Evolutionary conservation across 2,888 invertebrate species (phyloP).

Genomic region (Caenorhabditis sp.): DNA sequence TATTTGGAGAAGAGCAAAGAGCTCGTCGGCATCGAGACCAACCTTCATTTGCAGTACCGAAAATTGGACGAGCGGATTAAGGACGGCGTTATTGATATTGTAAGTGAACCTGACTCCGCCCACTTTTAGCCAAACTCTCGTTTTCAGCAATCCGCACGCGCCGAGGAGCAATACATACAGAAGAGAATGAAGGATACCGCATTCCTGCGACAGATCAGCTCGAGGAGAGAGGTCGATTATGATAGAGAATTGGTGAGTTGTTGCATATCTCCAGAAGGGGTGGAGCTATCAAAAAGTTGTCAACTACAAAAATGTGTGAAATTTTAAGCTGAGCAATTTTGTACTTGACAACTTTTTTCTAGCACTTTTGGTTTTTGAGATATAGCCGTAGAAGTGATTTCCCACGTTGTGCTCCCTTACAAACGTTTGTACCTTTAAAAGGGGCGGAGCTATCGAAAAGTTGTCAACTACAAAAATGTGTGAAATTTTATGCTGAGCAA

Average conservation of each 20-base stretch:
- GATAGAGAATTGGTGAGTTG: slow-evolving; percentile 67
- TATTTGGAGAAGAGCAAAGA: slow-evolving; percentile 71
- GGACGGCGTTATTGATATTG: slow-evolving; percentile 69
- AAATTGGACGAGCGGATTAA: slow-evolving; percentile 69
- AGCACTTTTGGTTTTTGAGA: too few species aligned
- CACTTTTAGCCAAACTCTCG: not conserved
- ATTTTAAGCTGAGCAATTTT: slow-evolving; percentile 31
- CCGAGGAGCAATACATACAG: slow-evolving; percentile 67
- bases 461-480: too few species aligned
- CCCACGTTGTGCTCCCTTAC: too few species aligned
- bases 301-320: not conserved
- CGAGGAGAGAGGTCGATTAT: slow-evolving; percentile 67
- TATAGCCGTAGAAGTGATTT: too few species aligned
- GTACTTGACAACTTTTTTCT: too few species aligned
- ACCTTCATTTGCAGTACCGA: slow-evolving; percentile 68
- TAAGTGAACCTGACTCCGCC: too few species aligned
- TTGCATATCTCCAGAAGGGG: too few species aligned
- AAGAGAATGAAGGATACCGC: slow-evolving; percentile 68
- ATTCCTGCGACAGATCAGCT: slow-evolving; percentile 64
- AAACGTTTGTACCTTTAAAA: too few species aligned
- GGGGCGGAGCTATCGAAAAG: too few species aligned
- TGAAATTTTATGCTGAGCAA: too few species aligned
- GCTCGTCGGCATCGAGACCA: slow-evolving; percentile 71
- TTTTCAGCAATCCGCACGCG: slow-evolving; percentile 62
- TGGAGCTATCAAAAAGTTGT: not conserved